Evolutionary conservation across 2,113 vertebrate genomes (phyloP), one percentile per base, ranked within the genome.

Genomic region (Toxotes chatareus): DNA sequence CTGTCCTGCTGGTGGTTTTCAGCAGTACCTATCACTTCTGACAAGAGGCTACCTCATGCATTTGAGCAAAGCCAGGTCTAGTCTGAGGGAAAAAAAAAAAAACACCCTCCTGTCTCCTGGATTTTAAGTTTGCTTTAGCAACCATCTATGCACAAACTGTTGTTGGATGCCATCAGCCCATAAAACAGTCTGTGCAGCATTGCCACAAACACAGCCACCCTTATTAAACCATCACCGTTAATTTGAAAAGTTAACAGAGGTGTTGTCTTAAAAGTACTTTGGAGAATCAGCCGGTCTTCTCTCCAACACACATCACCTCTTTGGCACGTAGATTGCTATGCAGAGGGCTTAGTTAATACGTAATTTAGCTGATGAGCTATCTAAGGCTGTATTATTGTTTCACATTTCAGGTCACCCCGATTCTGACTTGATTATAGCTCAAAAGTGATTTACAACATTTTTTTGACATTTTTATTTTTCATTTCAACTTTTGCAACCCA

Each of bases 101-200:
- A 27, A 27, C 27, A 13, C 4, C 12, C 63, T 81, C 69, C 66
- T 69, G 72, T 73, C 81, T 83, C 57, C 56, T 76, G 59, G 78
- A 86, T 90, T 60, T 80, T 4, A 47, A 64, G 61, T 93, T 90
- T 93, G 89, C 82, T 91, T 88, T 91, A 93, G 86, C 85, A 92
- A 91, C 89, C 69, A 65, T 73, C 53, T 76, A 68, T 70, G 74
- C 74, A 71, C 65, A 90, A 85, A 82, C 84, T 86, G 66, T 84
- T 86, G 63, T 83, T 89, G 73, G 60, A 82, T 84, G 83, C 79
- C 80, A 81, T 86, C 72, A 72, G 77, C 79, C 80, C 70, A 77
- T 90, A 89, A 90, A 90, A 8, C 49, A 69, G 82, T 42, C 85
- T 59, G 72, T 60, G 69, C 46, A 67, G 67, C 65, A 81, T 68